These are phyloP conservation scores for Natator depressus DNA, from an alignment of 2,113 vertebrate genomes.

Conservation along the genomic window DNA sequence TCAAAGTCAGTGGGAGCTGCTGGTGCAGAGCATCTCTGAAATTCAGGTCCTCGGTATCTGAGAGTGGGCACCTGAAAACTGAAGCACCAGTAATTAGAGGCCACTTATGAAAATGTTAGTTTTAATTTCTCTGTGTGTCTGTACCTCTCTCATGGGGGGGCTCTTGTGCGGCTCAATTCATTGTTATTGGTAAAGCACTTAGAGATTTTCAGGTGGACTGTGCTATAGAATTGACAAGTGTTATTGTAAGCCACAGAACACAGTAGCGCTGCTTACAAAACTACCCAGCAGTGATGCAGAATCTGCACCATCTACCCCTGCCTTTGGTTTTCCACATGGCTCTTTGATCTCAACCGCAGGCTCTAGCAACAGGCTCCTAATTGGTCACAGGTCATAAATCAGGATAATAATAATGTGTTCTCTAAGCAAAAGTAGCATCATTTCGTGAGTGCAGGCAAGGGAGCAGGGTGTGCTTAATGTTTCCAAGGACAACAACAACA, in stretches of 20 bases:
- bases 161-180: neutral
- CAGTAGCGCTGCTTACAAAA: constrained; percentile 49
- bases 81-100: neutral
- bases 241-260: neutral
- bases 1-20: neutral
- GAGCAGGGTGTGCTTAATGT: constrained; percentile 48
- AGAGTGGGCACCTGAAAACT: neutral
- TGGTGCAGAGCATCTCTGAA: neutral
- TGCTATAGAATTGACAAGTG: neutral
- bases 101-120: neutral
- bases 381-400: constrained; percentile 68
- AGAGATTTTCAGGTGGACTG: neutral
- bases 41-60: neutral
- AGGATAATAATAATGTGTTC: neutral
- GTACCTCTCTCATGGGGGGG: neutral
- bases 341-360: constrained; percentile 61
- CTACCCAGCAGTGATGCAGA: constrained; percentile 4
- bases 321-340: constrained; percentile 50
- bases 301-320: neutral
- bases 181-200: neutral
- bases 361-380: constrained; percentile 59
- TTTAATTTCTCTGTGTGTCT: neutral
- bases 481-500: constrained; percentile 53
- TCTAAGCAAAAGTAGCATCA: constrained; percentile 43
- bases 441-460: constrained; percentile 23